phyloP scores from a whole-genome alignment of 1,140 invertebrate genomes.

The Melitaea cinxia region DNA sequence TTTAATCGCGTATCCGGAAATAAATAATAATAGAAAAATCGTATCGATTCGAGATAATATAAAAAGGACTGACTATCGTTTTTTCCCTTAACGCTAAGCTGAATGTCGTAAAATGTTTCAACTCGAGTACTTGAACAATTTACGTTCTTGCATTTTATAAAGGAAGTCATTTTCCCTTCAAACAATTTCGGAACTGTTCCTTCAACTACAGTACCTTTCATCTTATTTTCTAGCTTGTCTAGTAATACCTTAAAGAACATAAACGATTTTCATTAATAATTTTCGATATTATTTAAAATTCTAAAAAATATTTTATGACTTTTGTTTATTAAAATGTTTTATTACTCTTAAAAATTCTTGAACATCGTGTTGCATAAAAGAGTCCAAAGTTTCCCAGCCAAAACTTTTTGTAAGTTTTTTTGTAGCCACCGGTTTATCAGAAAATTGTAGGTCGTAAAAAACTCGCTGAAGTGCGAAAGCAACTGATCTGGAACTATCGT shows the following conservation, averaged over 20 bases:
- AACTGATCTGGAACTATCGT: conserved; percentile 92
- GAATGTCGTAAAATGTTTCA: conserved; percentile 99
- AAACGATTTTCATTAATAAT: background rate
- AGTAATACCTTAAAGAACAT: conserved; percentile 86
- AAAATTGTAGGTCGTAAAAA: conserved; percentile 99
- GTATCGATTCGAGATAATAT: background rate
- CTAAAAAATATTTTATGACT: background rate
- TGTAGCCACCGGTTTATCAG: conserved; percentile 98
- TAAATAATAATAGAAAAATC: background rate
- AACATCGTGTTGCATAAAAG: conserved; percentile 99
- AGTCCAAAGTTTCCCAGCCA: conserved; percentile 99
- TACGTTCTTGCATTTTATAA: conserved; percentile 99
- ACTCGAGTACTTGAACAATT: conserved; percentile 96
- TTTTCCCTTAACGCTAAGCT: conserved; percentile 99
- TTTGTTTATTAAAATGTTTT: background rate
- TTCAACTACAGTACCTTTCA: conserved; percentile 97
- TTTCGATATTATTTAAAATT: background rate
- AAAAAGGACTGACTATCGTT: conserved; percentile 92
- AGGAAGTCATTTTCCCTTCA: conserved; percentile 99
- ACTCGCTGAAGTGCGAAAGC: conserved; percentile 98
- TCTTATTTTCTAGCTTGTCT: conserved; percentile 99
- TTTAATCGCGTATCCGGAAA: background rate
- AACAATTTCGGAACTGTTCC: conserved; percentile 98
- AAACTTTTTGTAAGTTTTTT: conserved; percentile 99
- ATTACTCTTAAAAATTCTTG: conserved; percentile 74